Conservation (phyloP, 2,113 vertebrate species). For the Alethe diademata region DNA sequence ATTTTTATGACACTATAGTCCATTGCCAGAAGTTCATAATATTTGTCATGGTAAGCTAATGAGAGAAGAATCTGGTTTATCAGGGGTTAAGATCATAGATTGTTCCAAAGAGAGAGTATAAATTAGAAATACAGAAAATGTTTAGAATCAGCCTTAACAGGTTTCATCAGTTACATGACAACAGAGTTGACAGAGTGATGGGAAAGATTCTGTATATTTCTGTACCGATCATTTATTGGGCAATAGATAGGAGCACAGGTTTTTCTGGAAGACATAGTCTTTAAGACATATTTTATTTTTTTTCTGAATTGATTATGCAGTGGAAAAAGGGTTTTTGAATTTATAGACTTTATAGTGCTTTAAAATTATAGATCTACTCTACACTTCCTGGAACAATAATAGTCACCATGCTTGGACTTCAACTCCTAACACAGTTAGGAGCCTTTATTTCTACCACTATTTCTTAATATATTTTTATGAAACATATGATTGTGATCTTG, state of each 20-base stretch:
- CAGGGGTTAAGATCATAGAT: background rate
- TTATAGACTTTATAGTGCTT: background rate
- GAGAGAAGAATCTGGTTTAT: background rate
- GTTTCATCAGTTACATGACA: background rate
- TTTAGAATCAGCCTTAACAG: background rate
- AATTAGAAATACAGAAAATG: background rate
- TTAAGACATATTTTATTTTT: background rate
- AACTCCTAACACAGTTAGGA: background rate
- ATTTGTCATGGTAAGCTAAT: background rate
- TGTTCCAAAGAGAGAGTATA: background rate
- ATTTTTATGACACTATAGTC: background rate
- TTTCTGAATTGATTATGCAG: background rate
- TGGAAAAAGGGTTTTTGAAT: background rate
- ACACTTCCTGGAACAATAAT: background rate
- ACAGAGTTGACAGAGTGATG: background rate
- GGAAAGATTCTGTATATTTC: background rate
- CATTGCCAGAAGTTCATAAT: background rate
- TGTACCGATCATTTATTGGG: background rate
- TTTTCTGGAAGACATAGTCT: background rate
- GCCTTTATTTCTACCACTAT: background rate
- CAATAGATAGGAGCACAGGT: background rate
- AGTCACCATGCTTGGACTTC: background rate
- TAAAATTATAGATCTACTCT: background rate
- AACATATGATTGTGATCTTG: background rate
- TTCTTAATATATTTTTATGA: background rate